Base-by-base conservation (phyloP, 1,140 invertebrate species). In the Panagrolaimus sp. region DNA sequence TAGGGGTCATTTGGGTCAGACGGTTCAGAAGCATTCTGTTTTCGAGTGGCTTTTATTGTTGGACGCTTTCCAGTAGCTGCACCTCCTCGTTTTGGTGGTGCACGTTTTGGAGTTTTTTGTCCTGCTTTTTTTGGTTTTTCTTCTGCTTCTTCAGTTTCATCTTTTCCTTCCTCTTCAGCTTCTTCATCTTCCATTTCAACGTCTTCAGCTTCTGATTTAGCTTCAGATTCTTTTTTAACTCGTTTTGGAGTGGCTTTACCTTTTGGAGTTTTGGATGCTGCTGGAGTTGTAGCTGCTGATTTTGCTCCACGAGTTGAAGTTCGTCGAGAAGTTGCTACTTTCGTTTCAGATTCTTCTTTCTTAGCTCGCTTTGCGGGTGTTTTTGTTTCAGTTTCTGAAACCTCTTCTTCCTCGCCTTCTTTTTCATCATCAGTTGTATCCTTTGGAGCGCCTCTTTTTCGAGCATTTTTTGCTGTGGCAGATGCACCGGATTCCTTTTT, bases 381-480 rank as follows among this genome's bases (percentile, higher is more conserved):
- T 38, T 38, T 38, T 4, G 31, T 38, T 38, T 2, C 47, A 48
- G 47, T 23, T 48, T 48, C 47, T 4, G 47, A 2, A 9, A 48
- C 47, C 9, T 48, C 47, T 27, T 57, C 51, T 2, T 11, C 4
- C n/a, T 5, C 51, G 2, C 11, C 20, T 4, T 11, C 20, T 5
- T 57, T 27, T 14, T 65, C 48, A 13, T 67, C 65, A 13, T 65
- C 44, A n/a, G n/a, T n/a, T n/a, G n/a, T n/a, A 25, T 66, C 48
- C 14, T 67, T 65, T 61, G 57, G 61, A n/a, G 14, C 42, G 0
- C 31, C 31, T 38, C 31, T 38, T 48, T 44, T 11, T 31, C 23
- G 14, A 13, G 64, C 5, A 8, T 71, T 53, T 25, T 66, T 62
- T 38, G 31, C 31, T 7, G 31, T 4, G 2, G 31, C 31, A 38